These are phyloP conservation scores for Dallia pectoralis DNA, from an alignment of 2,797 vertebrate species.

Conservation along the genomic window DNA sequence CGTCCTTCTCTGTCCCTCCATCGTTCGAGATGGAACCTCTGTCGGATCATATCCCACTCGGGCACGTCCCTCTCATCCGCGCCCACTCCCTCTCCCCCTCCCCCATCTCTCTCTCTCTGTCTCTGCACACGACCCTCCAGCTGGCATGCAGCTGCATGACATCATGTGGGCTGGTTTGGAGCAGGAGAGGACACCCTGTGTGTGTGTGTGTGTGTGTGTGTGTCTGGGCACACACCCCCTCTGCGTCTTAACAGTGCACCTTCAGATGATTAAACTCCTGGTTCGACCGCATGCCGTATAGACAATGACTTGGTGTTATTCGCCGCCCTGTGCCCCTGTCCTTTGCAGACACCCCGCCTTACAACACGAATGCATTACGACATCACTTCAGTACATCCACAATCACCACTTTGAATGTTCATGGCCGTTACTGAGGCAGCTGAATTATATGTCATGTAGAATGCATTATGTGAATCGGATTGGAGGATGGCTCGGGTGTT, in stretches of 20 bases:
- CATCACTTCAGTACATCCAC: background rate
- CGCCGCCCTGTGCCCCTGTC: background rate
- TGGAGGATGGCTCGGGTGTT: background rate
- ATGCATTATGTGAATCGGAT: background rate
- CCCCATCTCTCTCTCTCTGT: constrained; percentile 9
- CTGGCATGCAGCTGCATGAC: constrained; percentile 57
- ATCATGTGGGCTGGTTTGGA: constrained; percentile 44
- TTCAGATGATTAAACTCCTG: background rate
- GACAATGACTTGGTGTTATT: background rate
- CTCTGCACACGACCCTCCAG: constrained; percentile 29
- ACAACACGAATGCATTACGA: background rate
- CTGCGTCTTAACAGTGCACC: background rate
- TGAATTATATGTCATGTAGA: no score
- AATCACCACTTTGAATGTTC: background rate
- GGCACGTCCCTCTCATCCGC: background rate
- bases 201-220: constrained; percentile 23
- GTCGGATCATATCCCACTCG: background rate
- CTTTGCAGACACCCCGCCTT: background rate
- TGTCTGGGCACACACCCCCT: constrained; percentile 11
- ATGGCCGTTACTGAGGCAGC: no score
- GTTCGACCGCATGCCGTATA: background rate
- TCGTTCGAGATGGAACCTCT: background rate
- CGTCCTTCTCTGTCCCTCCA: background rate
- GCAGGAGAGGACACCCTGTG: constrained; percentile 33
- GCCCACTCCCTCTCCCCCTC: constrained; percentile 2